A percentile compares a stretch with the other conserved stretches of the same genome.
phyloP scores from a whole-genome alignment of 2,113 vertebrate species.

The Paralichthys olivaceus region DNA sequence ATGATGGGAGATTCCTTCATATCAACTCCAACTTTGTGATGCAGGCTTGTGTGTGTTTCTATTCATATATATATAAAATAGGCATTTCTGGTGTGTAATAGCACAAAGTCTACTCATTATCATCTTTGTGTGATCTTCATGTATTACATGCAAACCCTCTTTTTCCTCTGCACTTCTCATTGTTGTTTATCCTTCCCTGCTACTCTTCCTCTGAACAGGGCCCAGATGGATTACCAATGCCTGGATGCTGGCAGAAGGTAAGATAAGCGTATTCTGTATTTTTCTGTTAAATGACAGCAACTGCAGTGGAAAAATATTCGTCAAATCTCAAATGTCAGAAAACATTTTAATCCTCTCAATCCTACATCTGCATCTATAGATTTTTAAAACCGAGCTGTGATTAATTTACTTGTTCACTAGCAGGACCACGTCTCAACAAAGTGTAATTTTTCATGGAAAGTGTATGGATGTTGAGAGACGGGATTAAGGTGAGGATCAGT shows the following conservation, averaged over 20 bases:
- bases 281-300: neutral
- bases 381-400: neutral
- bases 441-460: too few relatives aligned
- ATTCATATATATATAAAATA: neutral
- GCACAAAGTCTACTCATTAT: too few relatives aligned
- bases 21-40: neutral
- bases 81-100: neutral
- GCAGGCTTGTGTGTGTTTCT: neutral
- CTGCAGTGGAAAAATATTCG: neutral
- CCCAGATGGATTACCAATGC: conserved; percentile 98
- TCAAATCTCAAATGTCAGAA: too few relatives aligned
- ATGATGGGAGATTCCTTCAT: neutral
- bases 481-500: too few relatives aligned
- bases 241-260: conserved; percentile 99
- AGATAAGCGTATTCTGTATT: conserved; percentile 34
- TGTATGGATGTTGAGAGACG: too few relatives aligned
- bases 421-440: too few relatives aligned
- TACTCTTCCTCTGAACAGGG: conserved; percentile 82
- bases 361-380: too few relatives aligned
- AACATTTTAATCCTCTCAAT: too few relatives aligned
- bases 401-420: neutral
- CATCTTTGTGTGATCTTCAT: neutral
- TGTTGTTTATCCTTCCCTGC: conserved; percentile 28
- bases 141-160: neutral
- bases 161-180: conserved; percentile 29